A percentile compares a stretch with the other conserved stretches of the same genome.
Conservation (phyloP, 2,797 vertebrate species). For the Tenualosa thibaudeaui region DNA sequence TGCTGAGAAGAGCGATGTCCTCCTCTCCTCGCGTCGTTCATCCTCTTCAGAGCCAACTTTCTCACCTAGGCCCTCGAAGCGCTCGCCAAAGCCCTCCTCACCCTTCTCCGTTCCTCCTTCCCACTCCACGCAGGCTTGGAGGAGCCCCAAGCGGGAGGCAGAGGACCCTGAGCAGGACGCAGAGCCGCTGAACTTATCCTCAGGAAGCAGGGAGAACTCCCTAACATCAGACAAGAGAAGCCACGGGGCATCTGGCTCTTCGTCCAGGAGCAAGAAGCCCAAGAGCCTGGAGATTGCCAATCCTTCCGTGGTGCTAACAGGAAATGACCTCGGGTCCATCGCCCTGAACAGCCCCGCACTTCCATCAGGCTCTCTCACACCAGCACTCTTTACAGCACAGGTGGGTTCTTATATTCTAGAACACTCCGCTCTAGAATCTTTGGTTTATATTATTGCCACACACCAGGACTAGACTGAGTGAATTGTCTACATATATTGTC, state of each 20-base stretch:
- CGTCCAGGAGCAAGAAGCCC: conserved; percentile 90
- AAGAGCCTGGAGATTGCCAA: conserved; percentile 90
- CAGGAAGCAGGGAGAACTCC: conserved; percentile 84
- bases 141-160: conserved; percentile 67
- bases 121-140: conserved; percentile 63
- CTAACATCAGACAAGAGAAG: conserved; percentile 73
- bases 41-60: conserved; percentile 72
- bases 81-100: not conserved
- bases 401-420: conserved; percentile 56
- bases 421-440: not conserved
- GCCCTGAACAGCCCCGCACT: conserved; percentile 93
- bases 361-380: conserved; percentile 90
- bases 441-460: not conserved
- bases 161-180: conserved; percentile 71
- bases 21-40: conserved; percentile 65
- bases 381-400: conserved; percentile 94
- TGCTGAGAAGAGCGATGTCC: conserved; percentile 73
- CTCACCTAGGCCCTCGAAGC: not conserved
- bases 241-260: conserved; percentile 76
- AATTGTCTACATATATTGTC: too few species aligned
- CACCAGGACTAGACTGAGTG: not conserved
- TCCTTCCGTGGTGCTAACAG: conserved; percentile 85
- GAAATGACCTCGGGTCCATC: conserved; percentile 89
- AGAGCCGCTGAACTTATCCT: conserved; percentile 90
- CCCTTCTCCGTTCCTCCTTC: conserved; percentile 69